phyloP scores from a whole-genome alignment of 2,113 vertebrate genomes.

The Ammodramus savannarum region DNA sequence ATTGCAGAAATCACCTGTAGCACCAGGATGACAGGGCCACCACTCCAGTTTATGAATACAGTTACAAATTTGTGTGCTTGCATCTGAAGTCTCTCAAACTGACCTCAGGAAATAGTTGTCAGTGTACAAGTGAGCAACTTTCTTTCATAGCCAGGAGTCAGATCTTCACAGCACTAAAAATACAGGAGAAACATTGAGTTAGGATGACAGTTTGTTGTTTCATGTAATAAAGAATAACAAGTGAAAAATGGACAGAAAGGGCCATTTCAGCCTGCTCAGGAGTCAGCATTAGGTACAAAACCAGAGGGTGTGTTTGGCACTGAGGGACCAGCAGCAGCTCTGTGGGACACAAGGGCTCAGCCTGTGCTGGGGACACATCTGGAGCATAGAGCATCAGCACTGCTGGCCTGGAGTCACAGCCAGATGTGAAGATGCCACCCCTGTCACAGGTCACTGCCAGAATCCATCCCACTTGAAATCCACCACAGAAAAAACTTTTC shows the following conservation, averaged over 20 bases:
- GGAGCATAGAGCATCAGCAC: not conserved
- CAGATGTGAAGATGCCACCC: not conserved
- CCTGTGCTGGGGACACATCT: not conserved
- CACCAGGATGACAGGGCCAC: not conserved
- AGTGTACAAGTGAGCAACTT: not conserved
- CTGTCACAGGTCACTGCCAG: not conserved
- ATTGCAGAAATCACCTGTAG: not conserved
- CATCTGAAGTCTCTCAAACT: not conserved
- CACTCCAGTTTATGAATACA: not conserved
- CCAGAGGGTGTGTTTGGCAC: not conserved
- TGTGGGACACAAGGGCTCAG: fast-evolving
- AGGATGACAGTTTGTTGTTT: slow-evolving; percentile 9
- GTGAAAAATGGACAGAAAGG: not conserved
- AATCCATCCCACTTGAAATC: not conserved
- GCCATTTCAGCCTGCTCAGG: not conserved
- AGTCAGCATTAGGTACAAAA: not conserved
- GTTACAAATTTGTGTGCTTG: not conserved
- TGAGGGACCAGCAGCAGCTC: not conserved
- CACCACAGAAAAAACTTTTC: not conserved
- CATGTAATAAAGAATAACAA: not conserved
- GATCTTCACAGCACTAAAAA: not conserved
- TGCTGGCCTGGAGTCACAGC: not conserved
- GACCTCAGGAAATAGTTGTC: not conserved
- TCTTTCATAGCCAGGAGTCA: not conserved
- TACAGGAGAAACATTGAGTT: not conserved